Conservation (phyloP, 2,797 vertebrate species). For the Melopsittacus undulatus region DNA sequence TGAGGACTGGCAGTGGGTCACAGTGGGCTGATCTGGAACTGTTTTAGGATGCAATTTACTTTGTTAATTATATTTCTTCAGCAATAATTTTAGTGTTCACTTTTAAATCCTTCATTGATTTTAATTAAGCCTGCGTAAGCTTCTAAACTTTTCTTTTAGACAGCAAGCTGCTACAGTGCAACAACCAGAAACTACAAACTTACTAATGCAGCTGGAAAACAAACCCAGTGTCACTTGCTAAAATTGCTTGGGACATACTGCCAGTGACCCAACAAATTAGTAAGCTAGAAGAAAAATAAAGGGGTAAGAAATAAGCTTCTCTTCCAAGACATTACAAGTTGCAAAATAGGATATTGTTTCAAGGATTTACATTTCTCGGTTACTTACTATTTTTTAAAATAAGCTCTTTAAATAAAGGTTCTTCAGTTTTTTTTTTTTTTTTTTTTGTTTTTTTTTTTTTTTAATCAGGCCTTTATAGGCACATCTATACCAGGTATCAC, state of each 20-base stretch:
- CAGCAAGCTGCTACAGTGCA: constrained; percentile 27
- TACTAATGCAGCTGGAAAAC: neutral
- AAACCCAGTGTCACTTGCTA: neutral
- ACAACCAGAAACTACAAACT: neutral
- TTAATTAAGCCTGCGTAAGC: constrained; percentile 56
- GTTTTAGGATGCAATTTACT: constrained; percentile 34
- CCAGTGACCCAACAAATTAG: neutral
- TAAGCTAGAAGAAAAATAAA: neutral
- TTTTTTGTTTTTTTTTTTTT: neutral
- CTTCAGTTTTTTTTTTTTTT: neutral
- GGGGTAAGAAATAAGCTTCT: neutral
- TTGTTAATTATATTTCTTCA: constrained; percentile 47
- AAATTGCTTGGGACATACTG: neutral
- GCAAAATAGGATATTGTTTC: neutral
- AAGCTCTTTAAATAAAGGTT: neutral
- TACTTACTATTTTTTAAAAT: neutral
- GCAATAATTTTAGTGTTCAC: constrained; percentile 34
- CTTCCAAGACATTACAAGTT: neutral
- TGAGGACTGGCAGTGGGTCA: neutral
- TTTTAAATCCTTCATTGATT: constrained; percentile 56
- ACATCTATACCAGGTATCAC: neutral
- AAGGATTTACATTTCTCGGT: neutral
- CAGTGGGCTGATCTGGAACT: neutral
- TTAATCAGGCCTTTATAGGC: neutral
- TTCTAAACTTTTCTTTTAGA: constrained; percentile 31